Evolutionary conservation across 92 coral and sea anemone species (phyloP), one percentile per base, ranked within the genome.

Genomic region (Phymanthus crucifer): DNA sequence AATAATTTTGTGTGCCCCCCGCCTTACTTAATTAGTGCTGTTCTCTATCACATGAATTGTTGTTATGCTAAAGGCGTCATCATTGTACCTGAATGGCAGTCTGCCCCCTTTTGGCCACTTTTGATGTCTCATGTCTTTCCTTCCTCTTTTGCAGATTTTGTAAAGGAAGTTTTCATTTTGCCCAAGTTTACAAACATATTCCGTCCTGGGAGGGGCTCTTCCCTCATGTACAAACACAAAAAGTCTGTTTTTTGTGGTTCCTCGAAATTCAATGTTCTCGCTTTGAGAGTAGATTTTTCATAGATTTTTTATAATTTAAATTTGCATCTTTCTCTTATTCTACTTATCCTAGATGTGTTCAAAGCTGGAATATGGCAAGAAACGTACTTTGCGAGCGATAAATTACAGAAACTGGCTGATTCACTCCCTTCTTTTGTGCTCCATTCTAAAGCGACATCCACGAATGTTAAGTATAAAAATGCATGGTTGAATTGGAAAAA

Each of bases 401-500:
- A 19, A 10, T 40, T 48, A 33, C 9, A 21, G 32, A 33, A 61
- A n/a, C 32, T 82, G 32, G 93, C 86, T 61, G 58, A 73, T 24
- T 64, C 74, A 65, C 80, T 85, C 36, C 86, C 90, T 23, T 50
- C 34, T 34, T 89, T 85, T 70, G 38, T 81, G 17, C 78, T 85
- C 18, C 70, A 36, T 54, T 80, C 87, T 8, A 73, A 32, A 74
- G 89, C 87, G 10, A 36, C 75, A 8, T 85, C 89, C 18, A 81
- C 93, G 29, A 76, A 64, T 24, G 77, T 74, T 56, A 89, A 89
- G 78, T 85, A 86, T 61, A 79, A 89, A 70, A 72, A 40, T 50
- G 87, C 77, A 14, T 82, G 89, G 90, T 38, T n/a, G 11, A 70
- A 64, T 32, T 89, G 90, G 93, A 89, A 85, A 66, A 33, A 80